Base-by-base conservation (phyloP, 1,140 invertebrate genomes). In the Tigriopus japonicus region DNA sequence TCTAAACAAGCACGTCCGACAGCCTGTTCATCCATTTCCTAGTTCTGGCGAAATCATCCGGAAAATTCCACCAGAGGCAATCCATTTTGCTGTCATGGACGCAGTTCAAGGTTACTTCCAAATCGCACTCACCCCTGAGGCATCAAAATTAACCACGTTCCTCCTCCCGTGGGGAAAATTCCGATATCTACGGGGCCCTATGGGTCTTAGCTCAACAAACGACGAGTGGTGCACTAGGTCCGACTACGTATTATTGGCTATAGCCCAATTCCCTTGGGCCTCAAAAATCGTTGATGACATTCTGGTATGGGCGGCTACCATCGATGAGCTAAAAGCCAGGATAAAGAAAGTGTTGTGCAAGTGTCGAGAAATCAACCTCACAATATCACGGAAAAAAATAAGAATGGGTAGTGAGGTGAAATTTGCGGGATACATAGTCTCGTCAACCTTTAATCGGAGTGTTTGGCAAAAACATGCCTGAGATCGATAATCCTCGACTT, bases 81-180 rank as follows among this genome's bases (percentile, higher is more conserved):
- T 17, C n/a, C 63, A 49, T 15, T 63, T 65, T 56, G 42, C 62
- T n/a, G 63, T 45, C 9, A 15, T 72, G 10, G 68, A 71, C 59
- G 63, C 65, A 0, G 66, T 65, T 42, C 60, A 66, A 28, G 70
- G 70, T 14, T 71, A 69, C 64, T 71, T 67, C 64, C 66, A 66
- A 41, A 43, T 70, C 9, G 40, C 62, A 6, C 62, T 71, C 9
- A 65, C 68, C 9, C 60, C 64, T 14, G 62, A 66, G 24, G 62
- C 59, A 15, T 62, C 63, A 41, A 35, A 64, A 28, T 52, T 69
- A 0, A 67, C 66, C 5, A 67, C 66, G 1, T 69, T 70, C 56
- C 65, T 66, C 21, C 68, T 67, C 0, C 66, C 66, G 17, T 66
- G 64, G 67, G 67, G 64, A 1, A 35, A 63, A 17, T 62, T 35